Percentiles rank a stretch among this genome's conserved stretches.
Conservation (phyloP, 2,797 vertebrate species). For the Mormyrops attenuatus region DNA sequence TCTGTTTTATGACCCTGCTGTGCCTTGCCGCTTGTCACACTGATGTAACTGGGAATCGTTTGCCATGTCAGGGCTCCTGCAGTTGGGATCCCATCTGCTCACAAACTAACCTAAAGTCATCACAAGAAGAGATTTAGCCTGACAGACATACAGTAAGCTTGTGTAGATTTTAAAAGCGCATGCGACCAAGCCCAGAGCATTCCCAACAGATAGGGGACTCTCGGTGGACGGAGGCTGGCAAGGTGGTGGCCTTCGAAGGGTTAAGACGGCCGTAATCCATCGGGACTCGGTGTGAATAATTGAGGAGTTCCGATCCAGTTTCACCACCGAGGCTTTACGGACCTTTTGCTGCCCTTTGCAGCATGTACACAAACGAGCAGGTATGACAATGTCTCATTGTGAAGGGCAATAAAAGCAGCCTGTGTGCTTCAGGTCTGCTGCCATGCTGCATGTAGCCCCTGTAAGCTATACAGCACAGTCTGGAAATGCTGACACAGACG, state of each 20-base stretch:
- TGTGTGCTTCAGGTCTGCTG: background rate
- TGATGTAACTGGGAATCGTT: background rate
- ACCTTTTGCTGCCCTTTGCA: conserved; percentile 5
- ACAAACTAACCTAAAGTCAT: background rate
- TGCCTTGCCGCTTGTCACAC: no score
- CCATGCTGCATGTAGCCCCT: background rate
- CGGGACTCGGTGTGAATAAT: conserved; percentile 35
- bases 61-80: background rate
- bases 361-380: background rate
- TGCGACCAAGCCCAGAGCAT: background rate
- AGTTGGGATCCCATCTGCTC: background rate
- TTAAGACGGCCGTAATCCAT: conserved; percentile 25
- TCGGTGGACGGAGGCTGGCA: background rate
- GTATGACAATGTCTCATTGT: conserved; percentile 3
- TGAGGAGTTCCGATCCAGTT: conserved; percentile 31
- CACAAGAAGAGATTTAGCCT: background rate
- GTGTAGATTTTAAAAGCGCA: background rate
- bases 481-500: background rate
- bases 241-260: conserved; percentile 16
- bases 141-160: background rate
- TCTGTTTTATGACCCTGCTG: background rate
- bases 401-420: background rate
- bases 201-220: background rate
- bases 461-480: background rate
- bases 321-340: conserved; percentile 14